Percentiles rank a stretch among this genome's conserved stretches.
phyloP scores from a whole-genome alignment of 92 coral and sea anemone genomes.

The Palythoa heliodiscus region DNA sequence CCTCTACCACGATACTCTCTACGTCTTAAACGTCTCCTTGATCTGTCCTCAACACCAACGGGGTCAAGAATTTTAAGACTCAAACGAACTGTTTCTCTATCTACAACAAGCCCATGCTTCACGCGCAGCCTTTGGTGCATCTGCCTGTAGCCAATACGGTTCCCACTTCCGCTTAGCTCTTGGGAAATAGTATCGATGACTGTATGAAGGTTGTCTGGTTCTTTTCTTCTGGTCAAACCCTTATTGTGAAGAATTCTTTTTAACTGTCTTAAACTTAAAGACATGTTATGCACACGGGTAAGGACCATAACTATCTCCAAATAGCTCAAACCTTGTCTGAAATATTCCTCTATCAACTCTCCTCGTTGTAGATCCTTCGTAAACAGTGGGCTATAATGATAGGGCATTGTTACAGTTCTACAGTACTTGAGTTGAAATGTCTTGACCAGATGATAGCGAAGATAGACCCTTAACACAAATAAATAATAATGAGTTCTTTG shows the following conservation, averaged over 20 bases:
- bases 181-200: conserved; percentile 21
- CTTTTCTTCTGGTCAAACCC: conserved; percentile 42
- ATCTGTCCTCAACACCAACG: conserved; percentile 6
- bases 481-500: too few relatives aligned
- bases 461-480: too few relatives aligned
- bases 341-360: too few relatives aligned
- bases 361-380: too few relatives aligned
- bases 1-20: conserved; percentile 30
- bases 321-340: too few relatives aligned
- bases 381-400: too few relatives aligned
- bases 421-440: too few relatives aligned
- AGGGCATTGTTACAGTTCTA: too few relatives aligned
- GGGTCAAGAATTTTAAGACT: conserved; percentile 20
- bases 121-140: conserved; percentile 41
- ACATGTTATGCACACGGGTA: not conserved
- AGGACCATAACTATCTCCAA: too few relatives aligned
- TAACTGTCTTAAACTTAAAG: conserved; percentile 23
- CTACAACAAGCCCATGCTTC: conserved; percentile 13
- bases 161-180: conserved; percentile 27
- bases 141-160: conserved; percentile 38
- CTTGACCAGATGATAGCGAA: too few relatives aligned
- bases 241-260: conserved; percentile 23
- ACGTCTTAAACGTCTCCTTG: conserved; percentile 13
- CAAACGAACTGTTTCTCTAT: conserved; percentile 14
- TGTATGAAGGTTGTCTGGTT: conserved; percentile 24